Base-by-base conservation (phyloP, 1,140 invertebrate species). In the Gryllus bimaculatus region DNA sequence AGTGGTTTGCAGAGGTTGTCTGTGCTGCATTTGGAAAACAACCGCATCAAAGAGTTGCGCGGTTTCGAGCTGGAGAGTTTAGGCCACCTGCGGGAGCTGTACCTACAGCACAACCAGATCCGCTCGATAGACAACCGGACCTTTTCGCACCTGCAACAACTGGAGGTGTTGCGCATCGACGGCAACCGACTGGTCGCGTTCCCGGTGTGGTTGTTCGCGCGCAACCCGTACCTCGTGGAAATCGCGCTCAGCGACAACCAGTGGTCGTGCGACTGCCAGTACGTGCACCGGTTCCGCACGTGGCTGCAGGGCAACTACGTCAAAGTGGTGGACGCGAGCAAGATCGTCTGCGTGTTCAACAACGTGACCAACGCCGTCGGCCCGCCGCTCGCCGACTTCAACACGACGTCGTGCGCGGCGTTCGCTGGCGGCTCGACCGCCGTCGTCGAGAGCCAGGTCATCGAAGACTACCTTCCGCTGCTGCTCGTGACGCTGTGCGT, bases 31-130 rank as follows among this genome's bases (percentile, higher is more conserved):
- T 88, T 97, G 82, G 94, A 96, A 86, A 92, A 94, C 83, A 97
- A 97, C 85, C 88, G 90, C 78, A 90, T 97, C 15, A 91, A 92
- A 82, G 90, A 92, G 80, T 86, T 97, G 78, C 87, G 92, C 78
- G 95, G 95, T 54, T 94, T 92, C 84, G 95, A 96, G 86, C 91
- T 97, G 84, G 92, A 92, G 80, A 91, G 92, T 78, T 85, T 97
- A 81, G 92, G 94, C 85, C 92, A 89, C 83, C 88, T 97, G 81
- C 88, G 91, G 6, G 95, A 96, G 83, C 87, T 97, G 15, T 96
- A 97, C 87, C 86, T 98, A 79, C 95, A 97, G 85, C 91, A 93
- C 84, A 97, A 97, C 88, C 88, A 90, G 82, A 93, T 97, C 83
- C 89, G 92, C 76, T 92, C 90, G 83, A 93, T 97, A 79, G 92